Conservation (phyloP, 2,797 vertebrate species). For the Pipistrellus kuhlii region DNA sequence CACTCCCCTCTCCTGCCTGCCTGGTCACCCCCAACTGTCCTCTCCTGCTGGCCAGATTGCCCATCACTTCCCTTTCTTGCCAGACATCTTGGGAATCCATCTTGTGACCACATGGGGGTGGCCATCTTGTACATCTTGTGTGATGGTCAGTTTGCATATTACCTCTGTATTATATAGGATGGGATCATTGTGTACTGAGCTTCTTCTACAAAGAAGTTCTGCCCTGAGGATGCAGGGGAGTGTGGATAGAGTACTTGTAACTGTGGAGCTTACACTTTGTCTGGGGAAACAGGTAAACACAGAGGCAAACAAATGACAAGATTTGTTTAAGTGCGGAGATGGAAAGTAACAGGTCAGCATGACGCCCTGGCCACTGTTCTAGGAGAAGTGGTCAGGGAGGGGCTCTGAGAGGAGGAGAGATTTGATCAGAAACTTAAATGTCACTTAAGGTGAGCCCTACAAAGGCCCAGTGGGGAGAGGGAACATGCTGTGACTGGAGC, state of each 20-base stretch:
- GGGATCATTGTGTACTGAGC: background rate
- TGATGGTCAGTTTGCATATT: too few relatives aligned
- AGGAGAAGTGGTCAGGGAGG: background rate
- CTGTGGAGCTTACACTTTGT: background rate
- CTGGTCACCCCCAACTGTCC: too few relatives aligned
- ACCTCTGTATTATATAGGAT: too few relatives aligned
- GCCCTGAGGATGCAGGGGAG: background rate
- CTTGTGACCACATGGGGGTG: too few relatives aligned
- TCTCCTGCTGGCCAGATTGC: too few relatives aligned
- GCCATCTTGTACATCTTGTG: too few relatives aligned
- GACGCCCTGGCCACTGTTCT: background rate
- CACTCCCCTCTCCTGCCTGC: too few relatives aligned
- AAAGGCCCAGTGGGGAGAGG: background rate
- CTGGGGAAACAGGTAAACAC: background rate
- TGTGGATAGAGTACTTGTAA: background rate
- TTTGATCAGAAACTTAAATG: background rate
- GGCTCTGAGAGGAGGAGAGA: background rate
- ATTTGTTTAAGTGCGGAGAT: rapidly evolving
- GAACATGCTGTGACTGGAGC: background rate
- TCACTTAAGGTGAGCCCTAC: background rate
- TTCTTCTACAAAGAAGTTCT: background rate
- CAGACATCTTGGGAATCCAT: too few relatives aligned
- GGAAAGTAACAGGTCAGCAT: background rate
- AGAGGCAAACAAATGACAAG: background rate
- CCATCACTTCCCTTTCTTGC: too few relatives aligned